phyloP scores from a whole-genome alignment of 1,140 invertebrate species.

The Drosophila arawakana region DNA sequence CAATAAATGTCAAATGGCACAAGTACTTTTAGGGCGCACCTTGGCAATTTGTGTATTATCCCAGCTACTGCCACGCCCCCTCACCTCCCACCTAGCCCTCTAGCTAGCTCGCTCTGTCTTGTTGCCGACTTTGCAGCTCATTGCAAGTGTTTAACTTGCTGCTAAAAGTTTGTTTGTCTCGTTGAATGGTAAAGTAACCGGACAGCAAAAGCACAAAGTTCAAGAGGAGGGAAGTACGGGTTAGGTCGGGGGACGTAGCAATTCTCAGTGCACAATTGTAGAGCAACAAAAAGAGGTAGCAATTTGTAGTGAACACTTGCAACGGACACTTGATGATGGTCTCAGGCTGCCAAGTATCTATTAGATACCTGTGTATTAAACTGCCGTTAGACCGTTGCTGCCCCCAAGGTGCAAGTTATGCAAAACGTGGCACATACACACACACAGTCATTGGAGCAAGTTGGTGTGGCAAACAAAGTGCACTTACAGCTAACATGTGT shows the following conservation, averaged over 20 bases:
- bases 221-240: neutral
- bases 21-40: slow-evolving; percentile 21
- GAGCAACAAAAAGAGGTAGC: slow-evolving; percentile 4
- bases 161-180: slow-evolving; percentile 29
- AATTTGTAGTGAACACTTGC: slow-evolving; percentile 9
- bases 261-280: slow-evolving; percentile 10
- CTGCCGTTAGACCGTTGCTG: slow-evolving; percentile 47
- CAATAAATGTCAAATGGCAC: slow-evolving; percentile 18
- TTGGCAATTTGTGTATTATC: slow-evolving; percentile 26
- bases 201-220: slow-evolving; percentile 19
- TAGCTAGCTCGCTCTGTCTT: neutral
- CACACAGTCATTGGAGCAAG: neutral
- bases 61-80: too few species aligned
- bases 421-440: slow-evolving; percentile 36
- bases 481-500: slow-evolving; percentile 24
- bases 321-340: slow-evolving; percentile 1
- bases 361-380: slow-evolving; percentile 45
- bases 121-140: neutral
- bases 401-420: slow-evolving; percentile 54
- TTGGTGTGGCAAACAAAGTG: slow-evolving; percentile 16
- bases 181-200: slow-evolving; percentile 9
- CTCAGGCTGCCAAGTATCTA: slow-evolving; percentile 20
- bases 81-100: neutral
- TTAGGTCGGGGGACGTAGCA: neutral
- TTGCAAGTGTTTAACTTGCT: slow-evolving; percentile 36